Conservation (phyloP, 2,797 vertebrate species). For the Ambastaia sidthimunki region DNA sequence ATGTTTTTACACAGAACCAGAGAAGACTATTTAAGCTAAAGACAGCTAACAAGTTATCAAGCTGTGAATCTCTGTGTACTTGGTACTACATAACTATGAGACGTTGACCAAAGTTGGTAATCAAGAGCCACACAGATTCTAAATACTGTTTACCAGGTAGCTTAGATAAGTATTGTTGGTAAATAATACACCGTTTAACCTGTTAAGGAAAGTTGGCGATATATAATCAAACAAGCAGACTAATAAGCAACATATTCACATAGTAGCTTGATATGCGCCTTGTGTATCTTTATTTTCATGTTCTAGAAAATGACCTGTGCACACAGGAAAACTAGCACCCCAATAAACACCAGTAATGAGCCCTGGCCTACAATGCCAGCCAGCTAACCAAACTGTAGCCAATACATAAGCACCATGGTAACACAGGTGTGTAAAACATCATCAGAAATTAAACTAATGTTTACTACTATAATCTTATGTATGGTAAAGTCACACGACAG, state of each 20-base stretch:
- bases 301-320: slow-evolving; percentile 67
- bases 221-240: neutral
- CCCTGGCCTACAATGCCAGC: neutral
- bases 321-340: slow-evolving; percentile 39
- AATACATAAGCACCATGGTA: slow-evolving; percentile 36
- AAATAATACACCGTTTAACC: slow-evolving; percentile 27
- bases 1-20: slow-evolving; percentile 37
- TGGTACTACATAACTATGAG: slow-evolving; percentile 35
- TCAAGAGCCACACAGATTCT: slow-evolving; percentile 27
- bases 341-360: neutral
- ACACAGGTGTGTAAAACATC: slow-evolving; percentile 33
- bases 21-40: slow-evolving; percentile 35
- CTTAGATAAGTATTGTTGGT: slow-evolving; percentile 44
- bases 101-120: slow-evolving; percentile 37
- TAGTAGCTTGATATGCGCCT: slow-evolving; percentile 41
- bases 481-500: slow-evolving; percentile 10
- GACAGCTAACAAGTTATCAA: slow-evolving; percentile 2
- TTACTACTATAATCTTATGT: slow-evolving; percentile 14
- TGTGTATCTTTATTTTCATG: slow-evolving; percentile 74
- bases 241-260: slow-evolving; percentile 13
- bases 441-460: neutral
- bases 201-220: slow-evolving; percentile 10
- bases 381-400: slow-evolving; percentile 34
- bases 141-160: slow-evolving; percentile 45
- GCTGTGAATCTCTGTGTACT: slow-evolving; percentile 20